phyloP scores from a whole-genome alignment of 2,888 invertebrate genomes.

The Mesochorus sp. region DNA sequence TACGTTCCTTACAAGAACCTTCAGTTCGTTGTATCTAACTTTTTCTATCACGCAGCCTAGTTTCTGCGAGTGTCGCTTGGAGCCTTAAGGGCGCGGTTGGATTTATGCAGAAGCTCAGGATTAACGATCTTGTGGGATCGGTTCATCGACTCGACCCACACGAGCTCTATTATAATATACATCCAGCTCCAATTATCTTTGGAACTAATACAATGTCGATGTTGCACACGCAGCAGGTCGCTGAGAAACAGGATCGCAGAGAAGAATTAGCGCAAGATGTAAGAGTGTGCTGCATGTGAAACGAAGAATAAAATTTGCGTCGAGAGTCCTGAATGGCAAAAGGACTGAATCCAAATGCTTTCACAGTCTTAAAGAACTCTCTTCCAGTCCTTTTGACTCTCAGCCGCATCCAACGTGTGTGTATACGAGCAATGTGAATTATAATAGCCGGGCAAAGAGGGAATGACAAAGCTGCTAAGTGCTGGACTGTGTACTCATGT shows the following conservation, averaged over 20 bases:
- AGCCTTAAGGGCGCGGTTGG: not conserved
- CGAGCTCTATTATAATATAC: slow-evolving; percentile 39
- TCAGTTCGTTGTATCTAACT: slow-evolving; percentile 33
- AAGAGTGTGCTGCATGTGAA: slow-evolving; percentile 16
- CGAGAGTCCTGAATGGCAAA: not conserved
- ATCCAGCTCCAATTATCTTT: slow-evolving; percentile 58
- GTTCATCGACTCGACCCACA: not conserved
- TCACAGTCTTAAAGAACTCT: not conserved
- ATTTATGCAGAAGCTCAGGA: not conserved
- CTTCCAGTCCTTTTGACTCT: not conserved
- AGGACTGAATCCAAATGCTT: not conserved
- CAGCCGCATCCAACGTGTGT: not conserved
- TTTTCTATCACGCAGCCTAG: slow-evolving; percentile 34
- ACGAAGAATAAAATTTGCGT: not conserved
- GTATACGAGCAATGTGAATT: slow-evolving; percentile 8
- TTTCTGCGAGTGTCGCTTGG: not conserved
- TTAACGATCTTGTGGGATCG: not conserved
- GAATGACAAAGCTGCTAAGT: slow-evolving; percentile 71
- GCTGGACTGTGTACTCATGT: slow-evolving; percentile 70
- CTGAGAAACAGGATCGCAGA: slow-evolving; percentile 23
- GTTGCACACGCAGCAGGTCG: slow-evolving; percentile 14
- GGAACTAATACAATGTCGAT: slow-evolving; percentile 59
- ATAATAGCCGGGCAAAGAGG: slow-evolving; percentile 55
- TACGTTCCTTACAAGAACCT: slow-evolving; percentile 6
- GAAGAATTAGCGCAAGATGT: slow-evolving; percentile 52